These are phyloP conservation scores for Bellardia pandia DNA, from an alignment of 2,888 invertebrate species.

Conservation along the genomic window DNA sequence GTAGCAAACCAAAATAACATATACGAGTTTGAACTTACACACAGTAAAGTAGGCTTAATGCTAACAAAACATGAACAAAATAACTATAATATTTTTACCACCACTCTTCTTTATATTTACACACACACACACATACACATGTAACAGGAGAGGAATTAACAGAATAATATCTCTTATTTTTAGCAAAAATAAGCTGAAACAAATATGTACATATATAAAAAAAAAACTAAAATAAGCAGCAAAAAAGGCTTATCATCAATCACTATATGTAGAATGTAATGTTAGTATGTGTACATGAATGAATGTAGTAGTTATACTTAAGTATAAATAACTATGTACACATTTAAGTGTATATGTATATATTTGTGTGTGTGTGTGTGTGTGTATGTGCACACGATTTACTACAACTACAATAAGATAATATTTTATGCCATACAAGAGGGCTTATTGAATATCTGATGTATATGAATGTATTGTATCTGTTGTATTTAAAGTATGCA, in stretches of 20 bases:
- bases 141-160: slow-evolving; percentile 59
- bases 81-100: slow-evolving; percentile 49
- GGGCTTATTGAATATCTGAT: slow-evolving; percentile 71
- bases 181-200: slow-evolving; percentile 36
- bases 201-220: neutral
- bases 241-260: slow-evolving; percentile 72
- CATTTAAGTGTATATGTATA: neutral
- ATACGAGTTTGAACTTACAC: slow-evolving; percentile 46
- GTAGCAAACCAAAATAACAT: neutral
- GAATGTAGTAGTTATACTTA: slow-evolving; percentile 3
- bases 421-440: slow-evolving; percentile 66
- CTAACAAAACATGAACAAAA: slow-evolving; percentile 63
- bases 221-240: slow-evolving; percentile 38
- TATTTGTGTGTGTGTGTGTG: slow-evolving; percentile 7
- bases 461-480: slow-evolving; percentile 57
- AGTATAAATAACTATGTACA: slow-evolving; percentile 37
- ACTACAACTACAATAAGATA: slow-evolving; percentile 60
- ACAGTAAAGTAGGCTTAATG: slow-evolving; percentile 67
- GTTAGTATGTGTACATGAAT: slow-evolving; percentile 24
- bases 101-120: neutral
- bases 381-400: slow-evolving; percentile 2
- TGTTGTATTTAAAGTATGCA: slow-evolving; percentile 33
- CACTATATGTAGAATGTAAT: slow-evolving; percentile 36
- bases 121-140: neutral
- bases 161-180: slow-evolving; percentile 58